Base-by-base conservation (phyloP, 2,113 vertebrate genomes). In the Dolichotis patagonum region DNA sequence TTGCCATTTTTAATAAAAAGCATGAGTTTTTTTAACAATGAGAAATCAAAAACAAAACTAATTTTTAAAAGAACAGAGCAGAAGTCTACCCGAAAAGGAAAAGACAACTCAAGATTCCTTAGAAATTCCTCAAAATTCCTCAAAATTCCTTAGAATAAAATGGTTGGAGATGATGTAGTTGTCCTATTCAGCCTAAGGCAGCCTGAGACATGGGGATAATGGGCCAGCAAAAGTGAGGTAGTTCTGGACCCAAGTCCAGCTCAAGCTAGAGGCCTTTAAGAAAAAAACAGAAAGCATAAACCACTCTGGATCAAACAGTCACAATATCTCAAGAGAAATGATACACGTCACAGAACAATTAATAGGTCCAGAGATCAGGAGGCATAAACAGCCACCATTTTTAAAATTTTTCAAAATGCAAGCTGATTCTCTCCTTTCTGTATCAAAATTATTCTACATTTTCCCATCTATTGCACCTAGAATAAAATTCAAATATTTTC, bases 111-210 rank as follows among this genome's bases (percentile, higher is more conserved):
- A 65, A 69, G 58, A 83, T 89, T 65, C 17, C n/a, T n/a, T n/a
- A n/a, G n/a, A n/a, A n/a, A n/a, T n/a, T n/a, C n/a, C n/a, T n/a
- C n/a, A n/a, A n/a, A n/a, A n/a, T n/a, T n/a, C n/a, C n/a, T n/a
- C n/a, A 92, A 77, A 77, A 94, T 20, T 85, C 13, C 7, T 52
- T 73, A 62, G 67, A 88, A 80, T 87, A 91, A 81, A 93, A 30
- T 75, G 28, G 16, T 63, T 88, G 62, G 30, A 35, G 19, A 65
- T 65, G 19, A 65, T 65, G 8, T 75, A 85, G 20, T 46, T 67
- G 20, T 77, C 88, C 35, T 88, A 9, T 82, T 63, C 77, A 77
- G 52, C 5, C 19, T 35, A 83, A 84, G 35, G 60, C 43, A 88
- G 41, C 26, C 13, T 65, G 10, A 85, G 49, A 82, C 43, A 12